Evolutionary conservation across 2,797 vertebrate species (phyloP).

Genomic region (Vespertilio murinus): DNA sequence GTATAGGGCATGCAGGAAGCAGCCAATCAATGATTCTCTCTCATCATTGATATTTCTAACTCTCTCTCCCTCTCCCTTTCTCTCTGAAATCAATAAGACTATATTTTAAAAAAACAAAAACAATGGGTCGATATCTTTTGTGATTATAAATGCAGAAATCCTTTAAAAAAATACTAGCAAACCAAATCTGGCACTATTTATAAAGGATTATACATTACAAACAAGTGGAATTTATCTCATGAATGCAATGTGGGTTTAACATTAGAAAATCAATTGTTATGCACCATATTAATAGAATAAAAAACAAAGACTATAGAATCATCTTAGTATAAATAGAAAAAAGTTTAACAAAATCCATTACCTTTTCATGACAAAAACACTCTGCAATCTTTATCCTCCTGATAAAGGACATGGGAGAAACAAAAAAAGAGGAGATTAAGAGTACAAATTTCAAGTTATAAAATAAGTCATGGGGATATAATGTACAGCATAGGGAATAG

Average conservation of each 20-base stretch:
- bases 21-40: too few species aligned
- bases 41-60: too few species aligned
- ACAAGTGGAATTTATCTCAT: background rate
- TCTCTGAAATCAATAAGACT: too few species aligned
- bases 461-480: background rate
- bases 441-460: background rate
- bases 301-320: background rate
- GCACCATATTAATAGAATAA: background rate
- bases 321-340: background rate
- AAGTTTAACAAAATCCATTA: background rate
- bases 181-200: background rate
- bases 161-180: background rate
- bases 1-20: too few species aligned
- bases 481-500: background rate
- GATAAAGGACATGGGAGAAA: background rate
- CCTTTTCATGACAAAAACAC: conserved; percentile 1
- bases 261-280: background rate
- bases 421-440: background rate
- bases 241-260: background rate
- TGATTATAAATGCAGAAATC: background rate
- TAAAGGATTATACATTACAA: background rate
- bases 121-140: background rate
- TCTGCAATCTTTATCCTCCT: background rate
- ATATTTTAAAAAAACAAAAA: too few species aligned
- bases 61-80: too few species aligned